Conservation (phyloP, 2,888 invertebrate species). For the Calephelis perditalis region DNA sequence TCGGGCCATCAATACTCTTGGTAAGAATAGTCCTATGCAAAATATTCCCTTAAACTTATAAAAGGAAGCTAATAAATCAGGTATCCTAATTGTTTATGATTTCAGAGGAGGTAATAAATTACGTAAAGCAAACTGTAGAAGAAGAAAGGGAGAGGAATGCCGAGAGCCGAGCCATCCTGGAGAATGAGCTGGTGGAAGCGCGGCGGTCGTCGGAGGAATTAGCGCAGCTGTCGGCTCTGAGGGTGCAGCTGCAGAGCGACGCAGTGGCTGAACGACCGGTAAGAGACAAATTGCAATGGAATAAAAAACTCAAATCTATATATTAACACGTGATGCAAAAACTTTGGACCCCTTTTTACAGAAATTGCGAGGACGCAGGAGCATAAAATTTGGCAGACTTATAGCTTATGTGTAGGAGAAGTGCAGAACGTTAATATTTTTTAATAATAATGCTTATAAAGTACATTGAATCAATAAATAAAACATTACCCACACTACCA, state of each 20-base stretch:
- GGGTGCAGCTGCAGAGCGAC: constrained; percentile 51
- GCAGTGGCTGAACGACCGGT: constrained; percentile 50
- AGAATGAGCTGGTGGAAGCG: constrained; percentile 54
- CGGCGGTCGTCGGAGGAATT: constrained; percentile 57
- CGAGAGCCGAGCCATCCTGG: constrained; percentile 52
- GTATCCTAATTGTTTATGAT: constrained; percentile 7
- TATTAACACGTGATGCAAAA: too few species aligned
- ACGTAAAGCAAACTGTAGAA: constrained; percentile 59
- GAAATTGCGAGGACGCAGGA: too few species aligned
- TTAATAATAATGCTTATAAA: too few species aligned
- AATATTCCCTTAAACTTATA: too few species aligned
- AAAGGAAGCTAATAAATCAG: too few species aligned
- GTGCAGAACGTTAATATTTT: too few species aligned
- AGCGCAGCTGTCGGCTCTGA: constrained; percentile 47
- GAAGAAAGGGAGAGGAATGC: constrained; percentile 62
- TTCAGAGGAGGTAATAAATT: constrained; percentile 62
- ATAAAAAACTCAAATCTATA: too few species aligned
- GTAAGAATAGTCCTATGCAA: constrained; percentile 31
- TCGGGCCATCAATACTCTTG: constrained; percentile 53
- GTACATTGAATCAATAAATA: too few species aligned
- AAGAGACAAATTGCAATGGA: constrained; percentile 19
- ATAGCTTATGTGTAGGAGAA: too few species aligned
- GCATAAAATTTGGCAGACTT: too few species aligned
- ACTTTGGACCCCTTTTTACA: too few species aligned
- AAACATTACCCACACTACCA: too few species aligned